Conservation (phyloP, 2,113 vertebrate genomes). For the Pteropus alecto region DNA sequence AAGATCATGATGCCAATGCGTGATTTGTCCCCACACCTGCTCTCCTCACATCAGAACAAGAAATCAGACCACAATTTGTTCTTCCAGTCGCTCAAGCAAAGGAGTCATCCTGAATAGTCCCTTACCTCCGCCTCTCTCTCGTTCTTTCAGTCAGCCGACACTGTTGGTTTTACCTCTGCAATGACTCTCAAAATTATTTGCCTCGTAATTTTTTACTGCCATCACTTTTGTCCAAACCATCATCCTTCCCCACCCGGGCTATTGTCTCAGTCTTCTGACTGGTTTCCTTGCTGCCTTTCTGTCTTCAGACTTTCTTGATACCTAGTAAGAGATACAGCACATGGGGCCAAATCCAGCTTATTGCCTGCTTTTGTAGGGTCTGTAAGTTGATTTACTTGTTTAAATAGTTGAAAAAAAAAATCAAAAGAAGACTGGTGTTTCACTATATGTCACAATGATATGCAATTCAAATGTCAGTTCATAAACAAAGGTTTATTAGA, state of each 20-base stretch:
- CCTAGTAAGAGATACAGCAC: fast-evolving
- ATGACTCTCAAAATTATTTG: not conserved
- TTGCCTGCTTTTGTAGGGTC: not conserved
- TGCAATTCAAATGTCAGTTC: not conserved
- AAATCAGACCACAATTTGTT: not conserved
- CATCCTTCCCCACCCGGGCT: not conserved
- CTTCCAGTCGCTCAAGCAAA: too few species aligned
- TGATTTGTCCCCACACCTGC: not conserved
- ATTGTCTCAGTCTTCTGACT: not conserved
- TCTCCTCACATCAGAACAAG: not conserved
- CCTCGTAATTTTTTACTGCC: not conserved
- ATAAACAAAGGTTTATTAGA: not conserved
- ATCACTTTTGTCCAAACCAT: not conserved
- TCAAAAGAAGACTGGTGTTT: not conserved
- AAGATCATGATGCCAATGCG: not conserved
- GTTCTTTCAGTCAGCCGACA: not conserved
- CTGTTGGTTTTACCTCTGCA: not conserved
- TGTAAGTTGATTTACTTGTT: not conserved
- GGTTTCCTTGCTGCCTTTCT: not conserved
- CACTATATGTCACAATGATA: not conserved
- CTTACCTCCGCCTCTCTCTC: not conserved
- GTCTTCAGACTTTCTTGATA: not conserved
- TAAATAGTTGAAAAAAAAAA: not conserved
- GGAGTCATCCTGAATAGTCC: not conserved
- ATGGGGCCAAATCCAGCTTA: not conserved